Conservation (phyloP, 1,140 invertebrate species). For the Rhyacophila brunnea region DNA sequence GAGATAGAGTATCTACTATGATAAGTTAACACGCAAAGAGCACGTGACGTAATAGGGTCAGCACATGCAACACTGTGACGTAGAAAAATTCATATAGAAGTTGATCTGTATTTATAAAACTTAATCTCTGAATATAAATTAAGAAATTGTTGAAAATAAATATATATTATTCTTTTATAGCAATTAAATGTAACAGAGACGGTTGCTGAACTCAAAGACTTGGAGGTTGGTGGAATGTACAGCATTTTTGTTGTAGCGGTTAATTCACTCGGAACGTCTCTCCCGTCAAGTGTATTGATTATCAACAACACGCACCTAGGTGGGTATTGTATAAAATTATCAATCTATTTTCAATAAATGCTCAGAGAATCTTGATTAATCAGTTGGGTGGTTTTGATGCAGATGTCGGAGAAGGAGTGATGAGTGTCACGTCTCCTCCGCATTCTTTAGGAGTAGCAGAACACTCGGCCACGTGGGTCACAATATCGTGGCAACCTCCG, state of each 20-base stretch:
- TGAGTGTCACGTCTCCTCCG: conserved; percentile 72
- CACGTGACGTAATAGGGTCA: too few species aligned
- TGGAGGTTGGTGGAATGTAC: conserved; percentile 67
- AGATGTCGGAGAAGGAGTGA: conserved; percentile 35
- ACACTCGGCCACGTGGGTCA: conserved; percentile 75
- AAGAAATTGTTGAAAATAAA: neutral
- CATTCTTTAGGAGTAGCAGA: conserved; percentile 71
- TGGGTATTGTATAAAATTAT: too few species aligned
- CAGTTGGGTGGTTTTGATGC: neutral
- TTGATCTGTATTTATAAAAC: too few species aligned
- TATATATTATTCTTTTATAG: conserved; percentile 45
- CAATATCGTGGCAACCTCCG: conserved; percentile 77
- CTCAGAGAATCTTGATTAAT: conserved; percentile 2
- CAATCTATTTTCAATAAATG: neutral
- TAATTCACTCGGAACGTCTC: conserved; percentile 71
- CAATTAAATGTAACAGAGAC: conserved; percentile 67
- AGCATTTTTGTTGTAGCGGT: conserved; percentile 74
- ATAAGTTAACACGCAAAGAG: too few species aligned
- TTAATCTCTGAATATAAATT: too few species aligned
- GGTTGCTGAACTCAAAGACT: conserved; percentile 56
- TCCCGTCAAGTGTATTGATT: conserved; percentile 76
- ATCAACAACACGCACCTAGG: conserved; percentile 60
- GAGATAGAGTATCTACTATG: too few species aligned
- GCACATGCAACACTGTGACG: too few species aligned
- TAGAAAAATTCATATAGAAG: too few species aligned